Evolutionary conservation across 2,797 vertebrate species (phyloP), one percentile per base, ranked within the genome.

Genomic region (Eulemur rubriventer): DNA sequence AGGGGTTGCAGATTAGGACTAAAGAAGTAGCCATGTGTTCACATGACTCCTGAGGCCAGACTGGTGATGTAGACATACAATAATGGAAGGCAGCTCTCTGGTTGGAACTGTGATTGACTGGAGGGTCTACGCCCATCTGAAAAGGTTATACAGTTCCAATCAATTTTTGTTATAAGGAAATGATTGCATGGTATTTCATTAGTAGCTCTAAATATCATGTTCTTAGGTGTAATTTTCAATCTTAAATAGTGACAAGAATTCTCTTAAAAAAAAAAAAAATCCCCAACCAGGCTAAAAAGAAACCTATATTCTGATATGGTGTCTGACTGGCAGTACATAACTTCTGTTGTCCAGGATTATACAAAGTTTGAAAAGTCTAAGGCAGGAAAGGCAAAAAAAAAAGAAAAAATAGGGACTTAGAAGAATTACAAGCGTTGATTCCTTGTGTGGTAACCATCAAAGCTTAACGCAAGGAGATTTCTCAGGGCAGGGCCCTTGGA

Each of bases 201-300:
- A 81, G 48, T 12, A 80, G 13, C 57, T 11, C 41, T 65, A 83
- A 59, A n/a, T 76, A 73, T 17, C 55, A 33, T 12, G 55, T 48
- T 50, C 41, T 82, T 50, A 78, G 2, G 26, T 43, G 20, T 35
- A 93, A 65, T 73, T 50, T 85, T 67, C 48, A 65, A 65, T 79
- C 41, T 69, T 78, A 93, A 89, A 76, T 89, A 67, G 6, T 91
- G 52, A 93, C 7, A 67, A 92, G 33, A 85, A 82, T 89, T 70
- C 30, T 81, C 18, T 76, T 78, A 8, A 14, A 46, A 20, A 59
- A 80, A 38, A 69, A 57, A 26, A 59, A 80, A 65, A 57, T 48
- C 4, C 41, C 20, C 35, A 41, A 41, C 30, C 35, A 94, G 48
- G 17, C 50, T 52, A 80, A 72, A 92, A 92, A 48, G 24, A 81